Base-by-base conservation (phyloP, 2,888 invertebrate species). In the Rutpela maculata region DNA sequence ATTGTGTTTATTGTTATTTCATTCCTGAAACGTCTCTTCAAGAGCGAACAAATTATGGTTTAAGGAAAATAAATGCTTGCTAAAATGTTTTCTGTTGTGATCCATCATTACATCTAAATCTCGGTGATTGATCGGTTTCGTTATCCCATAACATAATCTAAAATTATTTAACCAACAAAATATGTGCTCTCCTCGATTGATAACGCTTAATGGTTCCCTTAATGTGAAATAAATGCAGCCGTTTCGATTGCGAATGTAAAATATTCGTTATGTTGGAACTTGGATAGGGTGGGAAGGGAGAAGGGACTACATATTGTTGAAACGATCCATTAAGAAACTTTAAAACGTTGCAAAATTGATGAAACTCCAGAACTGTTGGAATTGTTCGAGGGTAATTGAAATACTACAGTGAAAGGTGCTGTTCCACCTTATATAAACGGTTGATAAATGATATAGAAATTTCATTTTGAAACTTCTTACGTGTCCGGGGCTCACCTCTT, bases 371-470 rank as follows among this genome's bases (percentile, higher is more conserved):
- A 62, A 62, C 26, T 17, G 65, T 19, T 38, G 38, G 18, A 65
- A 38, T 43, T 65, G 65, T 18, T 65, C 18, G 65, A 65, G 10
- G 43, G 19, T 31, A 62, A 65, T 18, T 65, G 43, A 65, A 43
- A 50, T 50, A 17, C 65, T 22, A 22, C 43, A 18, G 43, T 18
- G 43, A 19, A 38, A 19, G 43, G 43, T 12, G 65, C 15, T 65
- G 19, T 43, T 19, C 22, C 43, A 12, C 17, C 65, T 43, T 38
- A 50, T 38, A 50, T 43, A 65, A 65, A 11, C 38, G 43, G 38
- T 38, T 65, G 43, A 65, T 65, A 19, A 65, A 65, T 65, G 38
- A 65, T 65, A 18, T 22, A 15, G 26, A 17, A 62, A 62, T 62
- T 62, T 62, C 62, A 62, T 62, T 35, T 59, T 19, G n/a, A 22